These are phyloP conservation scores for Boloria euphrosyne DNA, from an alignment of 2,888 invertebrate genomes.

Conservation along the genomic window DNA sequence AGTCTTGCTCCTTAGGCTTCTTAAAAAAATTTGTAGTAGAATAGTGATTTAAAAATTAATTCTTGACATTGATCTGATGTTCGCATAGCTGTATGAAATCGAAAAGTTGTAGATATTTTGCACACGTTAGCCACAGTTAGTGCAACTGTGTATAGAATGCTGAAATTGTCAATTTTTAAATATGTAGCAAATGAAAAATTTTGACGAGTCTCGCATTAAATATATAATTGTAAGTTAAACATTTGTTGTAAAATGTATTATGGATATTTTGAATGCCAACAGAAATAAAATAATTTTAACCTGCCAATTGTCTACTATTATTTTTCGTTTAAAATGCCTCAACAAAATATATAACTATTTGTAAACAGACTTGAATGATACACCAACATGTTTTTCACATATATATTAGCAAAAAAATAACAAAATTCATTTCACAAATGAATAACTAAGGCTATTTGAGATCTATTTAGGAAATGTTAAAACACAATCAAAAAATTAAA, in stretches of 20 bases:
- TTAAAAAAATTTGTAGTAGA: slow-evolving; percentile 3
- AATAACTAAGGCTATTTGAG: slow-evolving; percentile 22
- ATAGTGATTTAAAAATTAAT: slow-evolving; percentile 5
- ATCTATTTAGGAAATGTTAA: slow-evolving; percentile 16
- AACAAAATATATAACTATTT: background rate
- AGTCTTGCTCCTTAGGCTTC: background rate
- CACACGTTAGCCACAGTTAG: slow-evolving; percentile 36
- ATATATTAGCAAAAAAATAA: slow-evolving; percentile 31
- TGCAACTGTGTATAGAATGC: slow-evolving; percentile 50
- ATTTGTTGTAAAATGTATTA: slow-evolving; percentile 79
- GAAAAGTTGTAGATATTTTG: slow-evolving; percentile 17
- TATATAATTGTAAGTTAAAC: slow-evolving; percentile 65
- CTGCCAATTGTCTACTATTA: slow-evolving; percentile 44
- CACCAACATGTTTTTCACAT: slow-evolving; percentile 46
- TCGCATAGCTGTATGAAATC: slow-evolving; percentile 27
- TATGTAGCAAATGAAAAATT: slow-evolving; percentile 68
- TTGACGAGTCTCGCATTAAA: slow-evolving; percentile 68
- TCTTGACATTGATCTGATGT: slow-evolving; percentile 25
- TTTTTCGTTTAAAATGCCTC: background rate
- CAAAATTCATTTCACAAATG: slow-evolving; percentile 22
- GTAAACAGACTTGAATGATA: background rate
- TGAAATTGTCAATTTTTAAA: slow-evolving; percentile 79
- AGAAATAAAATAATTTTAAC: slow-evolving; percentile 69
- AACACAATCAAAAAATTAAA: background rate
- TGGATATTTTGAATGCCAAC: slow-evolving; percentile 78